Percentiles rank a stretch among this genome's conserved stretches.
phyloP scores from a whole-genome alignment of 2,797 vertebrate genomes.

The Odontamblyopus rebecca region DNA sequence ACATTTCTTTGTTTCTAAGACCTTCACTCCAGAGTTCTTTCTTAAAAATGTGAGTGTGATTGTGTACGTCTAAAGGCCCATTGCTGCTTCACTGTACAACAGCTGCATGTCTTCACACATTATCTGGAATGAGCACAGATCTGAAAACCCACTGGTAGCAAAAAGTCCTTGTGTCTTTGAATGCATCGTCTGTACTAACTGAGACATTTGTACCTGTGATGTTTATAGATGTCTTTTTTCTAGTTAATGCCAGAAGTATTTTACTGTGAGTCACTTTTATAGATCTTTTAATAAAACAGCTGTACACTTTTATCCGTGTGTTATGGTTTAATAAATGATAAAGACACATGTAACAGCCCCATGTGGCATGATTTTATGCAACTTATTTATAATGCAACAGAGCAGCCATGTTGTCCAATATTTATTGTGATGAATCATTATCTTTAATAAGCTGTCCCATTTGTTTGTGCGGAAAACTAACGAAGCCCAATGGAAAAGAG shows the following conservation, averaged over 20 bases:
- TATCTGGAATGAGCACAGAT: constrained; percentile 42
- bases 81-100: constrained; percentile 13
- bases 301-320: constrained; percentile 21
- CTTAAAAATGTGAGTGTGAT: constrained; percentile 17
- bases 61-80: constrained; percentile 26
- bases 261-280: constrained; percentile 48
- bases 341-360: constrained; percentile 12
- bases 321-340: neutral
- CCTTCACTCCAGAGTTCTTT: constrained; percentile 6
- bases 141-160: constrained; percentile 68
- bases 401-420: constrained; percentile 32
- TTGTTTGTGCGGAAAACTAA: constrained; percentile 43
- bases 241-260: constrained; percentile 60
- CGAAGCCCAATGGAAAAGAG: neutral
- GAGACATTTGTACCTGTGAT: constrained; percentile 34
- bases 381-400: constrained; percentile 60
- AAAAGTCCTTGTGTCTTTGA: constrained; percentile 38
- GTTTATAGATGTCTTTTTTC: constrained; percentile 35
- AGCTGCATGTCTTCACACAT: neutral
- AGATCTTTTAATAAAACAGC: constrained; percentile 64
- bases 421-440: constrained; percentile 64
- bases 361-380: constrained; percentile 29
- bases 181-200: constrained; percentile 47
- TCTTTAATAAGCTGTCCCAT: constrained; percentile 45
- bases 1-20: neutral